Evolutionary conservation across 2,113 vertebrate species (phyloP), one percentile per base, ranked within the genome.

Genomic region (Microtus richardsoni): DNA sequence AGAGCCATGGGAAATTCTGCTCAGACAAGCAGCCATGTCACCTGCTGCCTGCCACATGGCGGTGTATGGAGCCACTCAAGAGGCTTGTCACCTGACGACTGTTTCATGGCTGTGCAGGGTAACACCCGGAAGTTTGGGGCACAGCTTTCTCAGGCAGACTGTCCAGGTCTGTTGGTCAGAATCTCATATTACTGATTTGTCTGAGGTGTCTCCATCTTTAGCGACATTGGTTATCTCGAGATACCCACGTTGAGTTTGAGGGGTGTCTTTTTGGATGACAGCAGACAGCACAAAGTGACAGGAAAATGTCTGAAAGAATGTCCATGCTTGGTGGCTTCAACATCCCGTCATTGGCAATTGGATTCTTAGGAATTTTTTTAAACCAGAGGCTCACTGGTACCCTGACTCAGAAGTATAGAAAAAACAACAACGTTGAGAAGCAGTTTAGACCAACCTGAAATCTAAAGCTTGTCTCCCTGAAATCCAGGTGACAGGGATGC

Each of bases 141-240:
- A 2, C 0, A 30, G 17, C 6, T 0, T 58, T 58, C 47, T 73
- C 24, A 39, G 80, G 9, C 5, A 0, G 0, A 10, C 22, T 44
- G 54, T 64, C 39, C 74, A 77, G 47, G 68, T 2, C 4, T 14
- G 0, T 33, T 14, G 74, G 39, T 58, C n/a, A 54, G 77, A 60
- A 21, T n/a, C 54, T 89, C 24, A 0, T 5, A 3, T 62, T 6
- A 30, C 47, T 73, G 24, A 44, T 47, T 75, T 71, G 0, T 60
- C 71, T 75, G 30, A 58, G 22, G 26, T 49, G 3, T 68, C n/a
- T 7, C 58, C 33, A 3, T 49, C n/a, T 7, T 82, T 19, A 44
- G 30, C 22, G 44, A n/a, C 3, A 3, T 28, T 73, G 11, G 7
- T 82, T 82, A 39, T 33, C 41, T 74, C 3, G 41, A 44, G 70